phyloP scores from a whole-genome alignment of 2,888 invertebrate genomes.

The Meandrusa payeni region DNA sequence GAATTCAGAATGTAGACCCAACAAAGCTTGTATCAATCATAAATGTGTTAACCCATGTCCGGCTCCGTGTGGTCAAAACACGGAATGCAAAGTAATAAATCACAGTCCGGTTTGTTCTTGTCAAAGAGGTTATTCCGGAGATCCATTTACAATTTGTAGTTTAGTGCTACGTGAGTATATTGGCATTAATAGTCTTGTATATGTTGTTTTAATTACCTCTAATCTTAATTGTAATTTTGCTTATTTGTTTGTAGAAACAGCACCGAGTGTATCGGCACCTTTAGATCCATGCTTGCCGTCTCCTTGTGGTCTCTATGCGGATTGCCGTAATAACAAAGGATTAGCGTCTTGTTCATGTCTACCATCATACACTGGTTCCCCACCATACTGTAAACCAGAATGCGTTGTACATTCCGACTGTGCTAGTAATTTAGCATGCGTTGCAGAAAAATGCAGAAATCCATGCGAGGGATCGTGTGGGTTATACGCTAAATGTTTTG shows the following conservation, averaged over 20 bases:
- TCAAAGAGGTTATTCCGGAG: slow-evolving; percentile 83
- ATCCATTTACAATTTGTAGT: slow-evolving; percentile 84
- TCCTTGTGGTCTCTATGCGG: slow-evolving; percentile 86
- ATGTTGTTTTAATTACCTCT: too few species aligned
- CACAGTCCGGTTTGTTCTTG: slow-evolving; percentile 88
- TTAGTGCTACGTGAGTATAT: slow-evolving; percentile 78
- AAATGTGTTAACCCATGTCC: slow-evolving; percentile 86
- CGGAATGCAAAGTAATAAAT: slow-evolving; percentile 85
- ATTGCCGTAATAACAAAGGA: slow-evolving; percentile 86
- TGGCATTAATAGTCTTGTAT: too few species aligned
- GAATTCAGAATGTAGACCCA: slow-evolving; percentile 83
- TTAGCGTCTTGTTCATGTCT: slow-evolving; percentile 87
- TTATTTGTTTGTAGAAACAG: too few species aligned
- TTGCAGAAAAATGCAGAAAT: slow-evolving; percentile 84
- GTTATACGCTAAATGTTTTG: slow-evolving; percentile 83
- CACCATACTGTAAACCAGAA: slow-evolving; percentile 84
- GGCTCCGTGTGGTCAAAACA: slow-evolving; percentile 84
- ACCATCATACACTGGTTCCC: slow-evolving; percentile 83
- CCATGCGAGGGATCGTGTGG: slow-evolving; percentile 87
- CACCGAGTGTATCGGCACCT: slow-evolving; percentile 54
- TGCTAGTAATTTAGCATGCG: slow-evolving; percentile 82
- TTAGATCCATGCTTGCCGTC: slow-evolving; percentile 86
- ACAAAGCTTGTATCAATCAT: slow-evolving; percentile 84
- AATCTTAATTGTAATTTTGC: too few species aligned
- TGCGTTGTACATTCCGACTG: slow-evolving; percentile 85